Percentiles rank a stretch among this genome's conserved stretches.
phyloP scores from a whole-genome alignment of 2,113 vertebrate species.

The Hyaena hyaena region DNA sequence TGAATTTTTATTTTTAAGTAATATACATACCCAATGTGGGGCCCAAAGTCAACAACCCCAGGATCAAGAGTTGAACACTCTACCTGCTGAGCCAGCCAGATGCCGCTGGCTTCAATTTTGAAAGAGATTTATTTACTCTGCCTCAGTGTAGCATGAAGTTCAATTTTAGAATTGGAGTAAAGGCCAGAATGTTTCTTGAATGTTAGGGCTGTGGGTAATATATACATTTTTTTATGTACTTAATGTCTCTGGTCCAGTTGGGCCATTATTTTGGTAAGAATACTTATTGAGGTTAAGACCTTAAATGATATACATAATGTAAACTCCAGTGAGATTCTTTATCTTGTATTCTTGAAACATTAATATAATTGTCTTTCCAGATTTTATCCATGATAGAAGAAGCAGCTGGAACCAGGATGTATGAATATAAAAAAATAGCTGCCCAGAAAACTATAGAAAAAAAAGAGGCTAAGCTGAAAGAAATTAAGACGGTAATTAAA shows the following conservation, averaged over 20 bases:
- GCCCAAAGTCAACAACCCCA: not conserved
- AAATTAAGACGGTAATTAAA: conserved; percentile 91
- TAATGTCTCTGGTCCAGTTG: not conserved
- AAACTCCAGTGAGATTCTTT: not conserved
- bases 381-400: conserved; percentile 98
- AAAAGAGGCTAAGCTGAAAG: conserved; percentile 95
- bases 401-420: conserved; percentile 97
- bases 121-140: not conserved
- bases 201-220: not conserved
- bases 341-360: conserved; percentile 44
- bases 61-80: not conserved
- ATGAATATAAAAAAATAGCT: conserved; percentile 94
- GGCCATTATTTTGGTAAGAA: not conserved
- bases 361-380: conserved; percentile 83
- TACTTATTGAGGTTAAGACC: not conserved
- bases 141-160: not conserved
- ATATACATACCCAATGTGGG: not conserved
- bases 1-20: not conserved
- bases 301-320: not conserved
- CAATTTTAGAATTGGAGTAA: not conserved
- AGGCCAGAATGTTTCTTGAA: not conserved
- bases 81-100: not conserved
- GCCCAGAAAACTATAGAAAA: conserved; percentile 97
- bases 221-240: not conserved
- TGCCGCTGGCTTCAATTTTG: not conserved